These are phyloP conservation scores for Petromus typicus DNA, from an alignment of 2,113 vertebrate genomes.

Conservation along the genomic window DNA sequence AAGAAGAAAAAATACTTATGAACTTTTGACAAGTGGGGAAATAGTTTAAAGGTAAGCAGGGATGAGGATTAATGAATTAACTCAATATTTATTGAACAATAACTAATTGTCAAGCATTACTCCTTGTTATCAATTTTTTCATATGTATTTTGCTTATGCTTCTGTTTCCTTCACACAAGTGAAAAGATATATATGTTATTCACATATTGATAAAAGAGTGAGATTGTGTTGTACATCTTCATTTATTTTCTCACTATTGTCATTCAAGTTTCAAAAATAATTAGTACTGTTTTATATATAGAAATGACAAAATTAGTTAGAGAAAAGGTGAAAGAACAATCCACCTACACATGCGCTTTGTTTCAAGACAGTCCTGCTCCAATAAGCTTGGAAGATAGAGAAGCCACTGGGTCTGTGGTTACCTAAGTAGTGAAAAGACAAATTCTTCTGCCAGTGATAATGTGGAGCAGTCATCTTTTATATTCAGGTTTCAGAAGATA, in stretches of 20 bases:
- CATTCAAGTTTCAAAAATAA: slow-evolving; percentile 14
- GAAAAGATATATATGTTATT: neutral
- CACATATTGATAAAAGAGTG: neutral
- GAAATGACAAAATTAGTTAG: neutral
- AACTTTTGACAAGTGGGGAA: neutral
- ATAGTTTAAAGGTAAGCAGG: neutral
- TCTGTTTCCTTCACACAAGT: neutral
- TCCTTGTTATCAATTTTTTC: neutral
- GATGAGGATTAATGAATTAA: neutral
- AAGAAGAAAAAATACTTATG: neutral
- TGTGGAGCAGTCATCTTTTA: neutral
- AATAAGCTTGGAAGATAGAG: neutral
- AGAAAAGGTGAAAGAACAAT: neutral
- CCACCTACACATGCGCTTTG: neutral
- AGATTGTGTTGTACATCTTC: neutral
- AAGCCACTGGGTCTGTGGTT: neutral
- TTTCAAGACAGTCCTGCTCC: neutral
- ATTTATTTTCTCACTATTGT: slow-evolving; percentile 5
- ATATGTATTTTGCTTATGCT: neutral
- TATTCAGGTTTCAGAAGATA: neutral
- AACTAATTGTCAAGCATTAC: neutral
- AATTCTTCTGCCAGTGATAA: neutral
- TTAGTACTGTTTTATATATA: neutral
- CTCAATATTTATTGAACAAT: neutral
- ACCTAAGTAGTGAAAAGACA: neutral